These are phyloP conservation scores for Hyposoter didymator DNA, from an alignment of 2,888 invertebrate genomes.

Conservation along the genomic window DNA sequence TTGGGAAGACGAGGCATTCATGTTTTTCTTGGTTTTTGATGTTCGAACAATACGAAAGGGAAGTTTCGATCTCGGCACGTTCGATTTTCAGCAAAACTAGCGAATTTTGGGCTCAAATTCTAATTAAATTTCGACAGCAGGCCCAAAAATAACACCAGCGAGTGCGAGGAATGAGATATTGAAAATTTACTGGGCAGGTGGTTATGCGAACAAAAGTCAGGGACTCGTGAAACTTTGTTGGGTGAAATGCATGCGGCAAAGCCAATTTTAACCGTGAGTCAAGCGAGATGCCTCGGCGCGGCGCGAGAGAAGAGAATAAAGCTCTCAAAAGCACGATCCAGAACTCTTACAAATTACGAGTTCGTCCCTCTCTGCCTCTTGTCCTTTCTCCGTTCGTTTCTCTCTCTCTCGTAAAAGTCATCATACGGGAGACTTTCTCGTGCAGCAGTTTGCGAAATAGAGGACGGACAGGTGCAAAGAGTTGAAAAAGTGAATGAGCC, in stretches of 20 bases:
- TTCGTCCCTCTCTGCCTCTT: conserved; percentile 1
- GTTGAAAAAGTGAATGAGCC: conserved; percentile 58
- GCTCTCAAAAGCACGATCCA: conserved; percentile 34
- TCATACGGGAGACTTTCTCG: conserved; percentile 29
- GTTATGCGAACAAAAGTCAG: conserved; percentile 12
- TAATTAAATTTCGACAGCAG: neutral
- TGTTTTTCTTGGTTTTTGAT: neutral
- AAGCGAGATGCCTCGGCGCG: neutral
- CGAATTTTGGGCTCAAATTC: neutral
- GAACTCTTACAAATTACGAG: neutral
- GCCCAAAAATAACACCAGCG: conserved; percentile 34
- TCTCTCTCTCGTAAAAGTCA: conserved; percentile 58
- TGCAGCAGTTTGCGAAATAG: conserved; percentile 64
- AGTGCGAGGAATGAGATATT: conserved; percentile 25
- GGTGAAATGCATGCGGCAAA: conserved; percentile 51
- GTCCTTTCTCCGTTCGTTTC: neutral
- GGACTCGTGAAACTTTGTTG: conserved; percentile 37
- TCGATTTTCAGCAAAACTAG: neutral
- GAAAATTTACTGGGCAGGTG: conserved; percentile 23
- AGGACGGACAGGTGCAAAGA: conserved; percentile 68
- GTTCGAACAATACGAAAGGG: neutral
- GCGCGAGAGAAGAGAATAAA: conserved; percentile 3
- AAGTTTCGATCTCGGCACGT: neutral
- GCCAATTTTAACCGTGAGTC: conserved; percentile 59
- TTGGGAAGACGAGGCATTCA: neutral